Conservation (phyloP, 2,888 invertebrate genomes). For the Lobophora halterata region DNA sequence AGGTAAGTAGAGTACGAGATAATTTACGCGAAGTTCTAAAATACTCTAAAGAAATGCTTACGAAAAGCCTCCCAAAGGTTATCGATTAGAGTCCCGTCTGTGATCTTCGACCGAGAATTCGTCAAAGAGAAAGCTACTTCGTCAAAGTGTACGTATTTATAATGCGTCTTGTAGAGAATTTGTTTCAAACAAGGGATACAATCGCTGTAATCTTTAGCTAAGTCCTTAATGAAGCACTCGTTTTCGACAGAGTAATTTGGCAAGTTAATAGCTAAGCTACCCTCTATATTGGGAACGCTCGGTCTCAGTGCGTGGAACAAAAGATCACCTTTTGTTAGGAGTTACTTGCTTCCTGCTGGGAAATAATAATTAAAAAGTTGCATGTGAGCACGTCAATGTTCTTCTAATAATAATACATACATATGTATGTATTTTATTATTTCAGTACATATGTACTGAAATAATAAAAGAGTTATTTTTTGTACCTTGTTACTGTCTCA, state of each 20-base stretch:
- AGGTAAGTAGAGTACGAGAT: too few relatives aligned
- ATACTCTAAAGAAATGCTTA: constrained; percentile 6
- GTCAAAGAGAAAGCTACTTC: constrained; percentile 25
- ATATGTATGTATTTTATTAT: too few relatives aligned
- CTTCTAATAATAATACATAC: too few relatives aligned
- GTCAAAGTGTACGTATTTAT: constrained; percentile 26
- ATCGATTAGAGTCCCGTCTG: constrained; percentile 18
- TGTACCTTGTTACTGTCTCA: too few relatives aligned
- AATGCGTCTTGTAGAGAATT: constrained; percentile 17
- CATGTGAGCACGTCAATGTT: too few relatives aligned
- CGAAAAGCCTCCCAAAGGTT: constrained; percentile 9
- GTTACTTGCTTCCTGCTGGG: constrained; percentile 6
- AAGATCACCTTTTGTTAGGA: constrained; percentile 19
- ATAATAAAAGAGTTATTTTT: too few relatives aligned
- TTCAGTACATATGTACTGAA: too few relatives aligned
- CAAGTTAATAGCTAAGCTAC: constrained; percentile 35
- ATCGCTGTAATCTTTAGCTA: constrained; percentile 38
- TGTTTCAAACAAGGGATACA: constrained; percentile 30
- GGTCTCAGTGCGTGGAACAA: constrained; percentile 23
- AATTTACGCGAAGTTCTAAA: too few relatives aligned
- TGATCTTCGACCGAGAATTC: constrained; percentile 25
- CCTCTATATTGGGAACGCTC: constrained; percentile 24
- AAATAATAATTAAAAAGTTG: constrained; percentile 25
- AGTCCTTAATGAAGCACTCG: constrained; percentile 41
- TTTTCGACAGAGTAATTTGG: constrained; percentile 40